phyloP scores from a whole-genome alignment of 2,888 invertebrate species.

The Microctonus aethiopoides region DNA sequence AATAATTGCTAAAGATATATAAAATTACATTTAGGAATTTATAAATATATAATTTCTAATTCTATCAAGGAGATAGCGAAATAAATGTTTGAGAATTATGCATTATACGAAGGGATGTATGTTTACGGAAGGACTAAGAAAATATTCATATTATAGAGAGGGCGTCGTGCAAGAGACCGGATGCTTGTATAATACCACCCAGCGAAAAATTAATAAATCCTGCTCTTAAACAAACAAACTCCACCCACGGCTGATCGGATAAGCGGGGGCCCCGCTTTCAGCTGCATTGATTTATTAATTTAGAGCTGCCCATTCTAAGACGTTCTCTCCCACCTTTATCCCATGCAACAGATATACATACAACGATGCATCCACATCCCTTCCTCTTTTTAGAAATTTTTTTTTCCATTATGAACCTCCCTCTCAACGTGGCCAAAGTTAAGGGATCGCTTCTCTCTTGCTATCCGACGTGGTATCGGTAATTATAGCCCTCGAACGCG shows the following conservation, averaged over 20 bases:
- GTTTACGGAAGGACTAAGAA: conserved; percentile 37
- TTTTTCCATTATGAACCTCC: conserved; percentile 27
- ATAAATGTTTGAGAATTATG: conserved; percentile 10
- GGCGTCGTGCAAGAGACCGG: conserved; percentile 33
- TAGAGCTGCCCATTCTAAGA: conserved; percentile 66
- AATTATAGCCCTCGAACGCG: conserved; percentile 62
- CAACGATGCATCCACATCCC: conserved; percentile 15
- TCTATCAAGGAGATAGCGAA: not conserved
- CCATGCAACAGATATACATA: too few relatives aligned
- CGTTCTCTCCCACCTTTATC: conserved; percentile 27
- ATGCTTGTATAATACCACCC: conserved; percentile 58
- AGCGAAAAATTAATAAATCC: conserved; percentile 66
- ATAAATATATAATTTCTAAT: not conserved
- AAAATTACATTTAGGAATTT: too few relatives aligned
- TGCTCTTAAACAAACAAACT: conserved; percentile 66
- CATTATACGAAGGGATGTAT: conserved; percentile 22
- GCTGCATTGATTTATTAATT: conserved; percentile 65
- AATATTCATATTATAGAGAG: conserved; percentile 38
- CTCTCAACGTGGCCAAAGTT: conserved; percentile 53
- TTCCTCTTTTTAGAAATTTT: conserved; percentile 26
- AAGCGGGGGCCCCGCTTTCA: conserved; percentile 46
- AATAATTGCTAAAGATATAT: too few relatives aligned
- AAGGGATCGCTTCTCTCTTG: conserved; percentile 55
- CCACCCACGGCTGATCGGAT: conserved; percentile 66
- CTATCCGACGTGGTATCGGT: conserved; percentile 66